Evolutionary conservation across 2,888 invertebrate species (phyloP), one percentile per base, ranked within the genome.

Genomic region (Sinodicranocentrus sp.): DNA sequence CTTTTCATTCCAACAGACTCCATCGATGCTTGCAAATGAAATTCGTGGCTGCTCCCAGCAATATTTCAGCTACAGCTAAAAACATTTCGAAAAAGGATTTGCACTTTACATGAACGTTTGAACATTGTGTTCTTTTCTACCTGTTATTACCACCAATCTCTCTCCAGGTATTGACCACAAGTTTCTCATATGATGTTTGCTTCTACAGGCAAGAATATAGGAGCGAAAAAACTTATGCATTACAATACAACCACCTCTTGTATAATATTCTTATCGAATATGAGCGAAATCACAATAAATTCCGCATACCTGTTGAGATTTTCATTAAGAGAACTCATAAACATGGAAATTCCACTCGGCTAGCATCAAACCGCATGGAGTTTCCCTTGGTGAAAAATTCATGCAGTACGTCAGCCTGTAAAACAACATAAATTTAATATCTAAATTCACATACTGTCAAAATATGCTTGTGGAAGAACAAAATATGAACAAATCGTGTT

Each of bases 361-460:
- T 25, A 17, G 8, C 19, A 5, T 13, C 48, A 15, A 15, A n/a
- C 2, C 13, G 5, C 48, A 15, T 48, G 15, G 5, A 6, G 5
- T 48, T n/a, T 48, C n/a, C 48, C 5, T 39, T 39, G 6, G 5
- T 39, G 39, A 39, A 17, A 65, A 43, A 44, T 68, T 44, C 68
- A 39, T 23, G 15, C 23, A 2, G n/a, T 10, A 21, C 5, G 57
- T 15, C 6, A 21, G 23, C 57, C 43, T 1, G 63, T 63, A 25
- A 21, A 39, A 59, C 23, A 59, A 19, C 78, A 54, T 78, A 78
- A 70, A 70, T 78, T 77, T 54, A 59, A 26, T 57, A 44, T 59
- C 61, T 70, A 26, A 78, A 78, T 78, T 78, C 70, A 70, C 17
- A 44, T 70, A 1, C 61, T 78, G 78, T 78, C 70, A 78, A 70